phyloP scores from a whole-genome alignment of 1,140 invertebrate genomes.

The Heliconius hewitsoni region DNA sequence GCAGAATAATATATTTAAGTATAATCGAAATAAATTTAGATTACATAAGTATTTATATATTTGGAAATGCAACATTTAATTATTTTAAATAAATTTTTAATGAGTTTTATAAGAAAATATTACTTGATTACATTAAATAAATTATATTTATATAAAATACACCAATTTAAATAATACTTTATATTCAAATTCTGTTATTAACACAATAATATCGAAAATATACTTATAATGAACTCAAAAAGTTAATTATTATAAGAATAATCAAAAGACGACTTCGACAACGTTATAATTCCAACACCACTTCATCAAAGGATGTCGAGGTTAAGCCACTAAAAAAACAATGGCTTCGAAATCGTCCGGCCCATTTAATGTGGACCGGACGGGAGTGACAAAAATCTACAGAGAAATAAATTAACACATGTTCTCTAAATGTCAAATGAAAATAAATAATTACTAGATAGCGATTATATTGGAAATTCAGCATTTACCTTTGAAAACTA shows the following conservation, averaged over 20 bases:
- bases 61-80: no score
- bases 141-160: not conserved
- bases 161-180: no score
- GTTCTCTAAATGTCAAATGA: slow-evolving; percentile 64
- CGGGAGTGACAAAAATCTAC: slow-evolving; percentile 77
- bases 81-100: not conserved
- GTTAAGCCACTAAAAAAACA: slow-evolving; percentile 48
- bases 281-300: slow-evolving; percentile 28
- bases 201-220: not conserved
- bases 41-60: no score
- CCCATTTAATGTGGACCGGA: slow-evolving; percentile 77
- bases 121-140: not conserved
- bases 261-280: slow-evolving; percentile 2
- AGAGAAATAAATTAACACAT: slow-evolving; percentile 79
- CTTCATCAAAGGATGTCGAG: slow-evolving; percentile 69
- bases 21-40: no score
- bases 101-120: not conserved
- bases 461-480: slow-evolving; percentile 27
- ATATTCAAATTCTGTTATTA: not conserved
- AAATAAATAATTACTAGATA: slow-evolving; percentile 36
- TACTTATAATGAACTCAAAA: not conserved
- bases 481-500: not conserved
- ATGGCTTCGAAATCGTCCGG: slow-evolving; percentile 72
- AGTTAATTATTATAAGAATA: not conserved
- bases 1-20: not conserved